A percentile compares a stretch with the other conserved stretches of the same genome.
phyloP scores from a whole-genome alignment of 2,888 invertebrate genomes.

The Ptilodon capucinus region DNA sequence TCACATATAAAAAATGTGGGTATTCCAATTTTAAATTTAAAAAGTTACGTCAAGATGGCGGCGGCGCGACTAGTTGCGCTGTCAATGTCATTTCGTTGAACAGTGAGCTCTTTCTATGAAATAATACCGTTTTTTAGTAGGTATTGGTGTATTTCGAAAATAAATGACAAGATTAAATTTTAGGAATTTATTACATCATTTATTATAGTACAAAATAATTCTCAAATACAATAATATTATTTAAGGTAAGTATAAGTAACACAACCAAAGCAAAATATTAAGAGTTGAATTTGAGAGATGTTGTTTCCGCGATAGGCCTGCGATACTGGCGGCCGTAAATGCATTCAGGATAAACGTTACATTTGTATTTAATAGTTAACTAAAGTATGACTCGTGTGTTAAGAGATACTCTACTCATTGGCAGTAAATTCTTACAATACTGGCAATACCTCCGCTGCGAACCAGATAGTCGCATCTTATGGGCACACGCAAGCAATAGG shows the following conservation, averaged over 20 bases:
- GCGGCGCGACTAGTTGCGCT: too few relatives aligned
- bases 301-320: conserved; percentile 59
- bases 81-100: too few relatives aligned
- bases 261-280: conserved; percentile 82
- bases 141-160: background rate
- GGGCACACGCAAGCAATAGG: conserved; percentile 38
- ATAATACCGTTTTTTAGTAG: too few relatives aligned
- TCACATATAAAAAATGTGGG: too few relatives aligned
- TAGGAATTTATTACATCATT: conserved; percentile 79
- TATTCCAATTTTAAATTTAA: too few relatives aligned
- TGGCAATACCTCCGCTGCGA: conserved; percentile 46
- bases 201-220: conserved; percentile 81
- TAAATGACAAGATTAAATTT: conserved; percentile 42
- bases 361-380: conserved; percentile 50
- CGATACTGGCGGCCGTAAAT: conserved; percentile 62
- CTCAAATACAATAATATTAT: conserved; percentile 77
- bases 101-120: too few relatives aligned
- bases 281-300: conserved; percentile 75
- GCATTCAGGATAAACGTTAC: conserved; percentile 60
- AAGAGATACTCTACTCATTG: conserved; percentile 63
- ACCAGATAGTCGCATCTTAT: conserved; percentile 21
- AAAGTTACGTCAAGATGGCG: too few relatives aligned
- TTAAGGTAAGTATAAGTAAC: conserved; percentile 79
- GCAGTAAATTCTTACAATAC: conserved; percentile 60
- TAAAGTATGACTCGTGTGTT: conserved; percentile 63